Evolutionary conservation across 2,797 vertebrate genomes (phyloP).

Genomic region (Pseudochromis fuscus): DNA sequence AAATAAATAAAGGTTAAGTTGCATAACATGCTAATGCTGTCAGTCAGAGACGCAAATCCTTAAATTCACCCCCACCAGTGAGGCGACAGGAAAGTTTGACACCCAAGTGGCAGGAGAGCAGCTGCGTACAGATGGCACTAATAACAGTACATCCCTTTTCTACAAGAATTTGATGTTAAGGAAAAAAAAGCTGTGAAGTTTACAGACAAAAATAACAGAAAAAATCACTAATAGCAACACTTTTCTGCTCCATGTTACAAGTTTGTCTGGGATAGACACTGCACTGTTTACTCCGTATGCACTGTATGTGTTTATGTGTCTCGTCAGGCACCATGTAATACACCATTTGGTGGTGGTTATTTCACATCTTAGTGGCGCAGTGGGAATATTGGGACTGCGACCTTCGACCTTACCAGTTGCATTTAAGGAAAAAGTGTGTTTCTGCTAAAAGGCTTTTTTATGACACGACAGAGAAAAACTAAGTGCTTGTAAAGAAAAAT

Average conservation of each 20-base stretch:
- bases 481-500: too few species aligned
- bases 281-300: conserved; percentile 24
- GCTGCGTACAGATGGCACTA: conserved; percentile 14
- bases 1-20: background rate
- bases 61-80: conserved; percentile 15
- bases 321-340: conserved; percentile 26
- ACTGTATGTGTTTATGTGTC: conserved; percentile 41
- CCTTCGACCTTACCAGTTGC: conserved; percentile 19
- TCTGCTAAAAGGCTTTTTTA: background rate
- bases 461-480: too few species aligned
- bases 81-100: conserved; percentile 58
- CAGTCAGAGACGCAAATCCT: background rate
- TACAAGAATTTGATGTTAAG: background rate
- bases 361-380: conserved; percentile 52
- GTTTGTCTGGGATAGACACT: background rate
- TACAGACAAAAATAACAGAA: background rate
- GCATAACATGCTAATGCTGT: conserved; percentile 12
- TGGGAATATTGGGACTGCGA: conserved; percentile 36
- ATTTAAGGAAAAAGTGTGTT: conserved; percentile 13
- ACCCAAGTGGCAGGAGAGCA: conserved; percentile 41
- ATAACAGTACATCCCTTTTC: conserved; percentile 10
- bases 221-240: background rate
- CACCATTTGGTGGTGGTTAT: conserved; percentile 66
- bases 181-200: background rate
- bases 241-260: background rate